phyloP scores from a whole-genome alignment of 2,888 invertebrate species.

The Athalia cordata region DNA sequence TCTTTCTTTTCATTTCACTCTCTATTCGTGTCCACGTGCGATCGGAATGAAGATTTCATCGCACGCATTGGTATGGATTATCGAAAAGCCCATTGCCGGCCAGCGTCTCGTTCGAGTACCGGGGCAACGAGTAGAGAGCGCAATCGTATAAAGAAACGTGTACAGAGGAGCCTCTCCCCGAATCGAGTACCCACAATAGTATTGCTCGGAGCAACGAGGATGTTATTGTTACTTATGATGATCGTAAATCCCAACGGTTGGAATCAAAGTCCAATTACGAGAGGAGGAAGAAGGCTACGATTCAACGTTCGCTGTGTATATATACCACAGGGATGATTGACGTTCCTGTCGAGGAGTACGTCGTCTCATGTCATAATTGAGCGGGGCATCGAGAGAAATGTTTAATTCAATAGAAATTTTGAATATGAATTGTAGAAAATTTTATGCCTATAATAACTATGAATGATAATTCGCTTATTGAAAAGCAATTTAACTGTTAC shows the following conservation, averaged over 20 bases:
- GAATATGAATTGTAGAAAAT: too few relatives aligned
- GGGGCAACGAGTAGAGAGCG: background rate
- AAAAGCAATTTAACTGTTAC: too few relatives aligned
- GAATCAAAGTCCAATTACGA: constrained; percentile 34
- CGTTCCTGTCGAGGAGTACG: too few relatives aligned
- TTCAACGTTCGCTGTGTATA: background rate
- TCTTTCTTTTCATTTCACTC: too few relatives aligned
- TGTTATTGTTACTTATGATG: constrained; percentile 31
- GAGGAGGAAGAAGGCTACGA: background rate
- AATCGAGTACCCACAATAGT: constrained; percentile 25
- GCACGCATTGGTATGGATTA: background rate
- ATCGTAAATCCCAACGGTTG: constrained; percentile 21
- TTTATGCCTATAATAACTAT: too few relatives aligned
- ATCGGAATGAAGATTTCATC: background rate
- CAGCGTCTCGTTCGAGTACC: constrained; percentile 31
- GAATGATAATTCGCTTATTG: too few relatives aligned
- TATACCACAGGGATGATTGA: background rate
- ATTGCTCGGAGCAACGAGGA: background rate
- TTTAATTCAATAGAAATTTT: too few relatives aligned
- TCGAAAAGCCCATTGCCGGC: background rate
- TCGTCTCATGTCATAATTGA: too few relatives aligned
- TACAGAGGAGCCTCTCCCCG: background rate
- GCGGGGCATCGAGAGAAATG: too few relatives aligned
- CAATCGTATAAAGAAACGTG: background rate
- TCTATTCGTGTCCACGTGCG: background rate